Evolutionary conservation across 2,797 vertebrate genomes (phyloP), one percentile per base, ranked within the genome.

Genomic region (Glossophaga mutica): DNA sequence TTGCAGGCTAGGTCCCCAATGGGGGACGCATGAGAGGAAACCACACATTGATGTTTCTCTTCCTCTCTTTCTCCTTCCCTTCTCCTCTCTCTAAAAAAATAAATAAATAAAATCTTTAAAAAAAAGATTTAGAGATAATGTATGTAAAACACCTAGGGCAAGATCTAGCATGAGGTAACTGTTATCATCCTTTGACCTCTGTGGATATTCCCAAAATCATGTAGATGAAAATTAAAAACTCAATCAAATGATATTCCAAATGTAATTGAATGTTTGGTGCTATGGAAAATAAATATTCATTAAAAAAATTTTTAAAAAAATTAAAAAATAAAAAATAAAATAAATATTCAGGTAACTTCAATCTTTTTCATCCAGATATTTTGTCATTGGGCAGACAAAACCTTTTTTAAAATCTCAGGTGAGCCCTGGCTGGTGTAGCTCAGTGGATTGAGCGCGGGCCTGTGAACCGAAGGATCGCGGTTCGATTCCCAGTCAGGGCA

Each of bases 361-460:
- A 83, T 37, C 94, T 96, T 96, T 96, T 95, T 88, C 52, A 91
- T 90, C 42, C 55, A 86, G 42, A 50, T 92, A 95, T 76, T 92
- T 67, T 96, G 34, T 9, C 21, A 94, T n/a, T 59, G 10, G 21
- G 46, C 68, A 93, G n/a, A 57, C 26, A 14, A 5, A 16, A 76
- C 26, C 70, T 96, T 91, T 48, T 55, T 52, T 15, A 57, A 87
- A 14, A 0, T 1, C 59, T 37, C 67, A 93, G 29, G 87, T 73
- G 62, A 96, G 86, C n/a, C n/a, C n/a, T n/a, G n/a, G n/a, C n/a
- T n/a, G n/a, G n/a, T n/a, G n/a, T n/a, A n/a, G n/a, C n/a, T n/a
- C n/a, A n/a, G n/a, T n/a, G n/a, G n/a, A n/a, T n/a, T n/a, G n/a
- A n/a, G n/a, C n/a, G n/a, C n/a, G n/a, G n/a, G n/a, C n/a, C n/a